These are phyloP conservation scores for Lasioglossum marginatum DNA, from an alignment of 2,888 invertebrate species.

Conservation along the genomic window DNA sequence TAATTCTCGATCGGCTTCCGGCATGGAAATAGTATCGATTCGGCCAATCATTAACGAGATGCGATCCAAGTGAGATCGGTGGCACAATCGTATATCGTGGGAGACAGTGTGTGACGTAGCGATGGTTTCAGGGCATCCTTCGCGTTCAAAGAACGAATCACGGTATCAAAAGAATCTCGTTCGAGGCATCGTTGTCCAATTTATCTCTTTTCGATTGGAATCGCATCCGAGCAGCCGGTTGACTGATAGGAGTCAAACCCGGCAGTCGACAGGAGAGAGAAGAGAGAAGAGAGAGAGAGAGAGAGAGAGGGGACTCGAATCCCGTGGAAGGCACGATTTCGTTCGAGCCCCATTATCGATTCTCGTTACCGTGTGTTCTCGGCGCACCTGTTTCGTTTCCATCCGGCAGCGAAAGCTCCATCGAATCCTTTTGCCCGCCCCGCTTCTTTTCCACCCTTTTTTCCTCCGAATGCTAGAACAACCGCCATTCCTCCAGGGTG, in stretches of 20 bases:
- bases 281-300: no score
- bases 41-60: not conserved
- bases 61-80: not conserved
- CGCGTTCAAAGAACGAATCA: constrained; percentile 26
- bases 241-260: constrained; percentile 36
- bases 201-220: constrained; percentile 14
- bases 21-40: not conserved
- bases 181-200: constrained; percentile 27
- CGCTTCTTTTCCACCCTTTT: not conserved
- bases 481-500: not conserved
- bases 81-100: not conserved
- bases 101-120: not conserved
- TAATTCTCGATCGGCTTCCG: not conserved
- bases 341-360: constrained; percentile 63
- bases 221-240: constrained; percentile 12
- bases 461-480: not conserved
- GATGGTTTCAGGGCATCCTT: not conserved
- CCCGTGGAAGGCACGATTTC: constrained; percentile 33
- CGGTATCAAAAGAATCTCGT: constrained; percentile 34
- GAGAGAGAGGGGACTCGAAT: not conserved
- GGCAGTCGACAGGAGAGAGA: not conserved
- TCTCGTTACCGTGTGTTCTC: constrained; percentile 50
- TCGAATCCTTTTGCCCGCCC: constrained; percentile 38
- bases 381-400: constrained; percentile 57
- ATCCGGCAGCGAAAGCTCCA: constrained; percentile 34